Percentiles rank a stretch among this genome's conserved stretches.
Evolutionary conservation across 2,113 vertebrate species (phyloP).

Genomic region (Numenius arquata): DNA sequence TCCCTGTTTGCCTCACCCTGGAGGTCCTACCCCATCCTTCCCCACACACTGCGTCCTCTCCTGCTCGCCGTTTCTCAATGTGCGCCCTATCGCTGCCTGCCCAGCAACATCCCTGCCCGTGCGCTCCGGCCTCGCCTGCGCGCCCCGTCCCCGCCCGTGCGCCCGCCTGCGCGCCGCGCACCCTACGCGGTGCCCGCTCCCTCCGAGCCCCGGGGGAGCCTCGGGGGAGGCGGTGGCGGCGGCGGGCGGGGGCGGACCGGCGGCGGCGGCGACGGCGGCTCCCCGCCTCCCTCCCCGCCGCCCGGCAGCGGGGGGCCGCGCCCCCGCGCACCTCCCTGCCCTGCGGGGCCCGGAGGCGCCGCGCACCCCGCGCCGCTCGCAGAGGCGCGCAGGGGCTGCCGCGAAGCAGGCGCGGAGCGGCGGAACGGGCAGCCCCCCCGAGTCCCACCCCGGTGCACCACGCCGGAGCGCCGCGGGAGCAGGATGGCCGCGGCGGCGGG

Average conservation of each 20-base stretch:
- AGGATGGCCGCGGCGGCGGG: not conserved
- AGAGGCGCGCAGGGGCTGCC: not conserved
- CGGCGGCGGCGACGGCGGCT: not conserved
- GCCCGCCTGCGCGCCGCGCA: not conserved
- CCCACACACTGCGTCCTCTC: not conserved
- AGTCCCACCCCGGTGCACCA: not conserved
- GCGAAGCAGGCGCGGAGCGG: not conserved
- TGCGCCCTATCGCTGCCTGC: not conserved
- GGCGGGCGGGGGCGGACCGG: not conserved
- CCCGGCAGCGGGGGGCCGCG: constrained; percentile 48
- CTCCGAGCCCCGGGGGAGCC: not conserved
- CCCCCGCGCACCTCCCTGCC: constrained; percentile 31
- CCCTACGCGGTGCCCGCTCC: not conserved
- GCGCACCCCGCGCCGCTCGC: not conserved
- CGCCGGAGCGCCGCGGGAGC: not conserved
- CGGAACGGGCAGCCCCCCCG: not conserved
- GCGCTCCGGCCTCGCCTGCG: fast-evolving
- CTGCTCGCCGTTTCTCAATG: not conserved
- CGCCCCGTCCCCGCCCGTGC: no score
- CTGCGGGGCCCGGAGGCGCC: constrained; percentile 26
- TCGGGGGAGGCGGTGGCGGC: not conserved
- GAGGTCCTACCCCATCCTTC: not conserved
- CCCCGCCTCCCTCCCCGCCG: not conserved
- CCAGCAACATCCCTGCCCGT: no score
- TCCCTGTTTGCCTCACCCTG: no score